A percentile compares a stretch with the other conserved stretches of the same genome.
These are phyloP conservation scores for Drosophila meridionalis DNA, from an alignment of 2,888 invertebrate species.

Conservation along the genomic window DNA sequence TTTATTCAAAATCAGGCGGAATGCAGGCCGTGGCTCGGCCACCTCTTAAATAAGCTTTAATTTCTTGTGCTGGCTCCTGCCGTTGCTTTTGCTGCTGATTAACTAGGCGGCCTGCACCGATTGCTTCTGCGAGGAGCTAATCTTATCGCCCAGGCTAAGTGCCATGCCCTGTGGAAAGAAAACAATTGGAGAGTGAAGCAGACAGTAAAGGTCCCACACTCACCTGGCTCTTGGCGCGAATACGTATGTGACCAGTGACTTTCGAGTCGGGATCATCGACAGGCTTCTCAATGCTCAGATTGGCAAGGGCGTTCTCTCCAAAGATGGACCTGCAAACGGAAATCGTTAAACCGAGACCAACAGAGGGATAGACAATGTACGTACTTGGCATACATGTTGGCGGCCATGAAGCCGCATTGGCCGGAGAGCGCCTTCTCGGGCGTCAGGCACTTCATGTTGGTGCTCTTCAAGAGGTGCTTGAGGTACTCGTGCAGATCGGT, in stretches of 20 bases:
- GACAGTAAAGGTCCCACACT: slow-evolving; percentile 28
- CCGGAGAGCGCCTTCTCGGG: slow-evolving; percentile 98
- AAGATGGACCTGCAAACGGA: slow-evolving; percentile 90
- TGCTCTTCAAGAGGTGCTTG: slow-evolving; percentile 95
- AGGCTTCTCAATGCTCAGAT: slow-evolving; percentile 98
- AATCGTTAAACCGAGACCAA: not conserved
- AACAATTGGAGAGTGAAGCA: not conserved
- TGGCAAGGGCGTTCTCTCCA: slow-evolving; percentile 99
- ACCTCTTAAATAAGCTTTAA: slow-evolving; percentile 33
- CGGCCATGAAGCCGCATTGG: slow-evolving; percentile 99
- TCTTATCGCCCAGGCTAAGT: slow-evolving; percentile 98
- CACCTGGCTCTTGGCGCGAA: slow-evolving; percentile 99
- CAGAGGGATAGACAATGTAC: slow-evolving; percentile 15
- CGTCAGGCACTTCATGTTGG: slow-evolving; percentile 99
- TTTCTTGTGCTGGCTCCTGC: slow-evolving; percentile 36
- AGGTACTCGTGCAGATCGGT: slow-evolving; percentile 97
- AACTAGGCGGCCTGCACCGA: slow-evolving; percentile 84
- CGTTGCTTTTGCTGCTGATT: slow-evolving; percentile 10
- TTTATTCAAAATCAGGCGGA: slow-evolving; percentile 49
- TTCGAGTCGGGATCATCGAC: slow-evolving; percentile 94
- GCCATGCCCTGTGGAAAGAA: slow-evolving; percentile 95
- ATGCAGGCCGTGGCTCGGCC: slow-evolving; percentile 49
- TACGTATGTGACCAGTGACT: slow-evolving; percentile 98
- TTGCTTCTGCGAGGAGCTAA: slow-evolving; percentile 95
- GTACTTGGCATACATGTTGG: slow-evolving; percentile 97